Evolutionary conservation across 2,888 invertebrate genomes (phyloP), one percentile per base, ranked within the genome.

Genomic region (Odontocerum albicorne): DNA sequence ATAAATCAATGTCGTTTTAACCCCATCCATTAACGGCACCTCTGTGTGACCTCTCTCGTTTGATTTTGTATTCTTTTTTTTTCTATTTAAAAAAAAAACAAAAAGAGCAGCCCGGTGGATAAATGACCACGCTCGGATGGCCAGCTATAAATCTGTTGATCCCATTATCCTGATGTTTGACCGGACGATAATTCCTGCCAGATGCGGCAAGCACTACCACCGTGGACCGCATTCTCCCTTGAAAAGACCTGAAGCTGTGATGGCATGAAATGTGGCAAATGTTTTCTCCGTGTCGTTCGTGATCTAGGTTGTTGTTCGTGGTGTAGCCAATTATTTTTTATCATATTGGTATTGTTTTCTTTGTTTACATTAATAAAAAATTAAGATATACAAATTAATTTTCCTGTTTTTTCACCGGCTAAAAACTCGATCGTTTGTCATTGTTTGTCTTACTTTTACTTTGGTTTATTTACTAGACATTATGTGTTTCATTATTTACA

Each of bases 221-320:
- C 17, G 20, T 16, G n/a, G n/a, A n/a, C n/a, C 17, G 27, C 31
- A 16, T 4, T 7, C 16, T 16, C 15, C 22, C 4, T 7, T 13
- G 31, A 27, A 15, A 12, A 31, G 51, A 44, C 55, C 46, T 20
- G 33, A 56, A 53, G 54, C 56, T 60, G 55, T 60, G 59, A 38
- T 40, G 36, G 42, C 49, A 40, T 51, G 43, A 10, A 19, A 43
- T 50, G 56, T 56, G 54, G 56, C 49, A 36, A 46, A 53, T 57
- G 50, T 60, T 45, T 50, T 51, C 60, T 51, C 36, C 57, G 55
- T 75, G 75, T 75, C 77, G 77, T 78, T 77, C 77, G 77, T 77
- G 76, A 74, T 70, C 72, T 77, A 78, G 77, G 77, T 73, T 76
- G 60, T 60, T 60, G 57, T 61, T 61, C 61, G 61, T 59, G 59